Evolutionary conservation across 2,888 invertebrate species (phyloP), one percentile per base, ranked within the genome.

Genomic region (Harmothoe impar): DNA sequence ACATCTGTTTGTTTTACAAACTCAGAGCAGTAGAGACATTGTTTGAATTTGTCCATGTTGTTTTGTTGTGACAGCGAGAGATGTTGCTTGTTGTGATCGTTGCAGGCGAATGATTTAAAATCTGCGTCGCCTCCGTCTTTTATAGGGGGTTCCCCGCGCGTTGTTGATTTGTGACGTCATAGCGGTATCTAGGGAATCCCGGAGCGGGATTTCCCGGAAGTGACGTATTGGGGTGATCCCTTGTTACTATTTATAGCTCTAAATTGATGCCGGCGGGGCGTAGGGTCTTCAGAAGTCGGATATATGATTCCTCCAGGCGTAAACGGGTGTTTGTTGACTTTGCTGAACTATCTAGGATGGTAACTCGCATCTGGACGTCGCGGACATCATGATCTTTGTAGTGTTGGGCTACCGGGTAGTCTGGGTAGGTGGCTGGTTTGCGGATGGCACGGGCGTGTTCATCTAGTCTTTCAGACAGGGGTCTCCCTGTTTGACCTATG

Each of bases 321-420:
- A n/a, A 25, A 10, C 72, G 72, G 72, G 23, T 29, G 29, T 72
- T 72, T 29, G 10, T 72, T 7, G 10, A 15, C 12, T 10, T 72
- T 25, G 72, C 12, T 15, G 15, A 15, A 12, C n/a, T 29, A 23
- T 72, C 72, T 12, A 72, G n/a, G 72, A 72, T 25, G 10, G n/a
- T n/a, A 15, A 72, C 72, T 15, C n/a, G 72, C 29, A 72, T 72
- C 12, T 72, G 25, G 25, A 15, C 23, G 12, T 10, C 15, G 12
- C 10, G 72, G 7, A 72, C 72, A 23, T 72, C 72, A 72, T 72
- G 72, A 72, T 72, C 72, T 10, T 25, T 72, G 72, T 15, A 72
- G 23, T 72, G 72, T 29, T 72, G n/a, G 12, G 72, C 10, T 72
- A 72, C 72, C n/a, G 72, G 72, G 7, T 25, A 72, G 72, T 72